Conservation (phyloP, 2,113 vertebrate species). For the Chinchilla lanigera region DNA sequence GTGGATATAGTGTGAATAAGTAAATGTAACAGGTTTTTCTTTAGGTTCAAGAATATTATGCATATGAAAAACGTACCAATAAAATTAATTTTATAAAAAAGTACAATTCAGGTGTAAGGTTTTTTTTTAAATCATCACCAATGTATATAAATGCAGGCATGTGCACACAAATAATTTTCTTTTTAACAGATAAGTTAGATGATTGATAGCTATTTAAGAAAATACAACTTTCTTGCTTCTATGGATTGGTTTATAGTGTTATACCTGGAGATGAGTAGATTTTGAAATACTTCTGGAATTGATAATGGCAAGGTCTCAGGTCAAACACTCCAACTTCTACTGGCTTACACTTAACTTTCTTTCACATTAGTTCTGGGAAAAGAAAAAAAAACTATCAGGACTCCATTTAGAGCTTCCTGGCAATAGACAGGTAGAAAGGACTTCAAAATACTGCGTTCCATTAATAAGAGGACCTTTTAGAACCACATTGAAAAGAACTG, state of each 20-base stretch:
- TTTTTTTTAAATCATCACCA: not conserved
- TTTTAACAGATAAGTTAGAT: conserved; percentile 12
- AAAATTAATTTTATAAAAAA: not conserved
- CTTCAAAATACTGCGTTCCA: conserved; percentile 84
- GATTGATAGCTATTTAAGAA: conserved; percentile 41
- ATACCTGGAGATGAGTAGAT: conserved; percentile 63
- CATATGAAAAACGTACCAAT: too few relatives aligned
- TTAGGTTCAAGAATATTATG: not conserved
- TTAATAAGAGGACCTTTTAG: conserved; percentile 79
- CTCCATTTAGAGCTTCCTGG: conserved; percentile 80
- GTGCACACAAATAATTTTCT: not conserved
- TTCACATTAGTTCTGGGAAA: conserved; percentile 80
- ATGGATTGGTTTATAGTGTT: conserved; percentile 43
- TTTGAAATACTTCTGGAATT: conserved; percentile 78
- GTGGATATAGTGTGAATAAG: not conserved
- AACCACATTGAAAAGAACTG: conserved; percentile 82
- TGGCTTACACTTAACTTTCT: conserved; percentile 83
- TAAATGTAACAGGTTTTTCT: conserved; percentile 42
- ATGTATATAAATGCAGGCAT: not conserved
- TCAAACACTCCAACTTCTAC: conserved; percentile 79
- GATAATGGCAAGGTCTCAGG: conserved; percentile 70
- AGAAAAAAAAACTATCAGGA: conserved; percentile 76
- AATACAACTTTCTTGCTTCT: conserved; percentile 26
- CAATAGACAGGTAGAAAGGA: conserved; percentile 81
- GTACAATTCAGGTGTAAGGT: conserved; percentile 40